Conservation (phyloP, 53 echinoderm and acorn worm species). For the Echinometra lucunter region DNA sequence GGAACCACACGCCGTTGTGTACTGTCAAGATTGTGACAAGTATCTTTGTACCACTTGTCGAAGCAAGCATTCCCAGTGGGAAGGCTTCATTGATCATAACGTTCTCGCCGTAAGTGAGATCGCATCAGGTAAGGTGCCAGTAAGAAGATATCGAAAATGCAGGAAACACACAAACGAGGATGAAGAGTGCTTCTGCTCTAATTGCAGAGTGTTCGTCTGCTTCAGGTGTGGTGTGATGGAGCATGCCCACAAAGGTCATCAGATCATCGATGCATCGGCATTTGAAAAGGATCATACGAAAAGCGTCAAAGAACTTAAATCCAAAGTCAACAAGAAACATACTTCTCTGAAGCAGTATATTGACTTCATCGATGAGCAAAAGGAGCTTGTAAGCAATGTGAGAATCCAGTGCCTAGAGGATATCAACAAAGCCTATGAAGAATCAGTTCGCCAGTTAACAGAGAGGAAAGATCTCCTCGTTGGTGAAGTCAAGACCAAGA, state of each 20-base stretch:
- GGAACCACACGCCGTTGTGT: background rate
- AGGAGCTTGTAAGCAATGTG: too few species aligned
- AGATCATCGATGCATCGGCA: background rate
- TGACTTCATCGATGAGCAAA: background rate
- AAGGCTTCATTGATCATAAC: background rate
- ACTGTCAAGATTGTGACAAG: background rate
- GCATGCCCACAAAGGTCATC: background rate
- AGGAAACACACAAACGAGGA: constrained; percentile 2
- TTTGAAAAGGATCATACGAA: background rate
- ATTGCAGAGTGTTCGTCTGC: background rate
- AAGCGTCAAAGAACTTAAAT: background rate
- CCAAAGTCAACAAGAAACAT: background rate
- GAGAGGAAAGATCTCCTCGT: background rate
- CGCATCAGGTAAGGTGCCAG: background rate
- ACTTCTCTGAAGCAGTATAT: background rate
- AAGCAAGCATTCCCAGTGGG: background rate
- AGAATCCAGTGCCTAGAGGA: too few species aligned
- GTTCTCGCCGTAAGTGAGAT: background rate
- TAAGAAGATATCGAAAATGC: background rate
- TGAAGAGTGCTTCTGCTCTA: constrained; percentile 18
- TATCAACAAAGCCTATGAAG: background rate
- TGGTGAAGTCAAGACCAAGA: background rate
- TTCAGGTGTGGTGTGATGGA: constrained; percentile 16
- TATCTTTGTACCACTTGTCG: background rate
- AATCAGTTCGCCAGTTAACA: background rate